Evolutionary conservation across 1,140 invertebrate genomes (phyloP), one percentile per base, ranked within the genome.

Genomic region (Habropoda laboriosa): DNA sequence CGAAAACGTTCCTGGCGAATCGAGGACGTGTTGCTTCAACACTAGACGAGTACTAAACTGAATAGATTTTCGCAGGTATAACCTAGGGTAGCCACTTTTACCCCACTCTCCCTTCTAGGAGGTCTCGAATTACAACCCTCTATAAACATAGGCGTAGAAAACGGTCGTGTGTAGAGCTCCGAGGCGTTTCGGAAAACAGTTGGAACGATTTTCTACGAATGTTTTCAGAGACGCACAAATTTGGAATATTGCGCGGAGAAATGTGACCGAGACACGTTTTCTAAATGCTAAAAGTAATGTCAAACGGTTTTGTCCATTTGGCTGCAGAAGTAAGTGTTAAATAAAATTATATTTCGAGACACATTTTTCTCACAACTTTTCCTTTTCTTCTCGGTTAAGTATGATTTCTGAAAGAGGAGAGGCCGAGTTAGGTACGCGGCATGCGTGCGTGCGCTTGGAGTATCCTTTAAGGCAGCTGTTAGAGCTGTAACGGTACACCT

Each of bases 41-140:
- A 40, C 77, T 86, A 75, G 73, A 86, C 82, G 68, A 86, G 61
- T 72, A 64, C 77, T 60, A 75, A 75, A 89, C 89, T 89, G 90
- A 91, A 91, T 91, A 91, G 90, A 90, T 87, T 90, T 89, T 89
- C 87, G 86, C 90, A 92, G 91, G 91, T 92, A 92, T 82, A 80
- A 24, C 81, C 85, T 92, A 89, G 87, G 90, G 90, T 89, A 74
- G 83, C 87, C 83, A 86, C 85, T 90, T 83, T 87, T 82, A 79
- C 74, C 85, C 80, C 85, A 83, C 86, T 88, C 80, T 85, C 85
- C 80, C 87, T 83, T 85, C 60, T 68, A 67, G 40, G 40, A 74
- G 66, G 83, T 88, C 87, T 92, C 90, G 86, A 89, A 89, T 91
- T 92, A 90, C 91, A 90, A 87, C 86, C 85, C 83, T 61, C 79